Base-by-base conservation (phyloP, 2,888 invertebrate genomes). In the Pediacus dermestoides region DNA sequence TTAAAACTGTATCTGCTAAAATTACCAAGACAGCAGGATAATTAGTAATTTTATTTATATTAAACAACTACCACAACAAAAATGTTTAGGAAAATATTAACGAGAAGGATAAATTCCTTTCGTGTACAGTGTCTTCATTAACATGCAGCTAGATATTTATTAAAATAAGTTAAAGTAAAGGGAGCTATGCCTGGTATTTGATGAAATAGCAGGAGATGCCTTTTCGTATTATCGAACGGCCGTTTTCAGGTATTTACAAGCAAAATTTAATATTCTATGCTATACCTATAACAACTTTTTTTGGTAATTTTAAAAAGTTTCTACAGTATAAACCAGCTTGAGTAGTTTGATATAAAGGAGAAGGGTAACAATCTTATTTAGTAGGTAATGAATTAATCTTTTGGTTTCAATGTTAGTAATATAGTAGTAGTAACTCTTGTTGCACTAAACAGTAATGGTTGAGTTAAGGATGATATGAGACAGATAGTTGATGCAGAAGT, bases 221-320 rank as follows among this genome's bases (percentile, higher is more conserved):
- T 23, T 23, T n/a, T 4, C 23, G 18, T 6, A 18, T 23, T 23
- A 10, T 23, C 3, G 3, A 7, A 3, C 23, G 23, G n/a, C 4
- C 4, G 9, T 23, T 23, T 23, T 6, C 23, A 3, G 23, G 23
- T 23, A 23, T 23, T 23, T 23, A 23, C 23, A 23, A n/a, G n/a
- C n/a, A n/a, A n/a, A n/a, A 23, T 23, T 23, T 23, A 23, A 23
- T 23, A 23, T 23, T 23, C 23, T n/a, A n/a, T 23, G 23, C n/a
- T n/a, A n/a, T n/a, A n/a, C n/a, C n/a, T n/a, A n/a, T n/a, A n/a
- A n/a, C n/a, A n/a, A n/a, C n/a, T n/a, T n/a, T n/a, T n/a, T n/a
- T n/a, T n/a, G n/a, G n/a, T n/a, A n/a, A n/a, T n/a, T n/a, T n/a
- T n/a, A n/a, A n/a, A n/a, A n/a, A n/a, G n/a, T n/a, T n/a, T n/a